Evolutionary conservation across 2,888 invertebrate species (phyloP).

Genomic region (Phytoseiulus persimilis): DNA sequence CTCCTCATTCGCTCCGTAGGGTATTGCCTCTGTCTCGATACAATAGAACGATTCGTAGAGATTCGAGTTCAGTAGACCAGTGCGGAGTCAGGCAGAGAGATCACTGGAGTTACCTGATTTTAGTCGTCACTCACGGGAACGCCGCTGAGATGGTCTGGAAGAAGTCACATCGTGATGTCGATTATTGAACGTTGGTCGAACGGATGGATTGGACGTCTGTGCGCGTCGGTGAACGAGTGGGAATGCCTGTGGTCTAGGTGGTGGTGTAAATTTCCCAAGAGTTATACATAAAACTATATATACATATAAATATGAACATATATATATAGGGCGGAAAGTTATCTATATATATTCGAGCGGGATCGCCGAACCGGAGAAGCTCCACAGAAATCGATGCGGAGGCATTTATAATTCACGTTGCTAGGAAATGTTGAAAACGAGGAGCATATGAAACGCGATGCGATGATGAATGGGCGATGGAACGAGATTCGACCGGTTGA

Average conservation of each 20-base stretch:
- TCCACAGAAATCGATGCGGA: neutral
- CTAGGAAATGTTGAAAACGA: neutral
- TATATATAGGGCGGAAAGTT: neutral
- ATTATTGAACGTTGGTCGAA: neutral
- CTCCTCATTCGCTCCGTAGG: neutral
- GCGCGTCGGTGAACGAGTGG: neutral
- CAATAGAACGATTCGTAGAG: neutral
- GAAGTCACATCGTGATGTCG: constrained; percentile 10
- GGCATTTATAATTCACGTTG: neutral
- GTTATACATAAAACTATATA: neutral
- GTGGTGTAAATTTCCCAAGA: neutral
- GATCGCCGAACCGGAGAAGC: neutral
- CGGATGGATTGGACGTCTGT: neutral
- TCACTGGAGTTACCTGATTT: constrained; percentile 39
- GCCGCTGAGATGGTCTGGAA: constrained; percentile 1
- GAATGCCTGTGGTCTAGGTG: neutral
- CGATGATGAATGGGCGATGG: neutral
- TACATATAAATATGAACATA: neutral
- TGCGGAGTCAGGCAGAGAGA: constrained; percentile 14
- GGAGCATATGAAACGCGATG: neutral
- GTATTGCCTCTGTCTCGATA: constrained; percentile 5
- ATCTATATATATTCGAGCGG: neutral
- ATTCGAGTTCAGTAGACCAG: constrained; percentile 5
- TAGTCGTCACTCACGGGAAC: constrained; percentile 17
- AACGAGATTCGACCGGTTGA: too few relatives aligned